These are phyloP conservation scores for Rhinogobius similis DNA, from an alignment of 2,113 vertebrate species.

Conservation along the genomic window DNA sequence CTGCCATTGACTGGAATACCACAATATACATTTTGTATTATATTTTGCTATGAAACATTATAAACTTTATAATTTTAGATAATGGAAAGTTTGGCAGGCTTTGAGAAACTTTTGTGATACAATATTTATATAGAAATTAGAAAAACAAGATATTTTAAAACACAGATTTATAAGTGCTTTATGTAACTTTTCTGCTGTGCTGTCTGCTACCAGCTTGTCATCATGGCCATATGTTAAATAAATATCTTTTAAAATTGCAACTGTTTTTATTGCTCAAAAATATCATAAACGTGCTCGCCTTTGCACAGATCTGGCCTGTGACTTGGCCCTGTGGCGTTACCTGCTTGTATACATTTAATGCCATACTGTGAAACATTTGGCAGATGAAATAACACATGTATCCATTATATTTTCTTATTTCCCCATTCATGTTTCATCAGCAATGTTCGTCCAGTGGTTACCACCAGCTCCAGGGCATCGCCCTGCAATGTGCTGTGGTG, in stretches of 20 bases:
- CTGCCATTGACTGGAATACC: neutral
- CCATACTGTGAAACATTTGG: too few relatives aligned
- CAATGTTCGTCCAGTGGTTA: neutral
- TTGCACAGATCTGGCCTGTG: neutral
- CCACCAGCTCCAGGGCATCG: neutral
- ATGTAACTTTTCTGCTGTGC: too few relatives aligned
- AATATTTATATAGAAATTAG: too few relatives aligned
- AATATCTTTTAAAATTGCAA: too few relatives aligned
- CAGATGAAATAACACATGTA: neutral
- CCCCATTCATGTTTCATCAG: neutral
- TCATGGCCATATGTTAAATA: too few relatives aligned
- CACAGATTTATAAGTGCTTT: too few relatives aligned
- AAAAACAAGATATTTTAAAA: too few relatives aligned
- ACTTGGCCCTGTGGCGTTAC: neutral
- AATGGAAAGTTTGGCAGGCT: too few relatives aligned
- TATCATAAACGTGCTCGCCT: too few relatives aligned
- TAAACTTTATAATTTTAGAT: neutral
- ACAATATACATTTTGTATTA: neutral
- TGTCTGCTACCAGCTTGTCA: too few relatives aligned
- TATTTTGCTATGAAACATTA: neutral
- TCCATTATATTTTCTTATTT: neutral
- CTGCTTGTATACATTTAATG: neutral
- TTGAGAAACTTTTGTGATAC: too few relatives aligned
- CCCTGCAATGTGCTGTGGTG: slow-evolving; percentile 6
- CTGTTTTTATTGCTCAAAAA: too few relatives aligned